phyloP scores from a whole-genome alignment of 1,140 invertebrate species.

The Drosophila cardini region DNA sequence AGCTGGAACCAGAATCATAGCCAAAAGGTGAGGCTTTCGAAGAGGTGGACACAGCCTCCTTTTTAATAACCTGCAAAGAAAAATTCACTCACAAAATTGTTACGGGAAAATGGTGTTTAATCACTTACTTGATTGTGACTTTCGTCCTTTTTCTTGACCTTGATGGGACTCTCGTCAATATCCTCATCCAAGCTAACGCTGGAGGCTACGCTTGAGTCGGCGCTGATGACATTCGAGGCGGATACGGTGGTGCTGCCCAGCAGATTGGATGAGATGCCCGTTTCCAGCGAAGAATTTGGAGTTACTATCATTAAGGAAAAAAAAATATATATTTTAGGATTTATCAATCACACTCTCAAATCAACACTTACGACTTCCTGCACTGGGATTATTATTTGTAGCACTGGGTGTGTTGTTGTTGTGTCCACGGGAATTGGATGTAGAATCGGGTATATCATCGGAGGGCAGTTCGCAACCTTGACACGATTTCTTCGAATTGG shows the following conservation, averaged over 20 bases:
- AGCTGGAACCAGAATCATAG: slow-evolving; percentile 69
- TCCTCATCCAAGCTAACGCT: slow-evolving; percentile 84
- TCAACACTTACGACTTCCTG: slow-evolving; percentile 78
- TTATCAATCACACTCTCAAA: background rate
- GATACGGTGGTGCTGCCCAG: slow-evolving; percentile 79
- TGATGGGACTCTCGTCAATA: slow-evolving; percentile 79
- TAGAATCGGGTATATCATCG: slow-evolving; percentile 89
- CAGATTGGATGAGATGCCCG: slow-evolving; percentile 80
- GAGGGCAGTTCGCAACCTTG: slow-evolving; percentile 94
- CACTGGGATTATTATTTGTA: slow-evolving; percentile 89
- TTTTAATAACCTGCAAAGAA: slow-evolving; percentile 71
- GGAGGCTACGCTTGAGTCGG: slow-evolving; percentile 84
- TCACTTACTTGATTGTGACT: slow-evolving; percentile 67
- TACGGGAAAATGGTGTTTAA: background rate
- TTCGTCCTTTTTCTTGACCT: slow-evolving; percentile 84
- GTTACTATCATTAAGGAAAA: slow-evolving; percentile 64
- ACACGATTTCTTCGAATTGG: slow-evolving; percentile 91
- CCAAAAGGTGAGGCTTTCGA: slow-evolving; percentile 76
- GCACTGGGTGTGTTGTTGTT: slow-evolving; percentile 91
- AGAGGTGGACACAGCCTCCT: slow-evolving; percentile 81
- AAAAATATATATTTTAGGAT: too few relatives aligned
- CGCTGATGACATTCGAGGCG: slow-evolving; percentile 82
- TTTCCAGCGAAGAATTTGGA: slow-evolving; percentile 83
- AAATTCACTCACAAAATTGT: background rate
- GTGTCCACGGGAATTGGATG: slow-evolving; percentile 88